Evolutionary conservation across 2,797 vertebrate genomes (phyloP).

Genomic region (Scomberomorus guttatus): DNA sequence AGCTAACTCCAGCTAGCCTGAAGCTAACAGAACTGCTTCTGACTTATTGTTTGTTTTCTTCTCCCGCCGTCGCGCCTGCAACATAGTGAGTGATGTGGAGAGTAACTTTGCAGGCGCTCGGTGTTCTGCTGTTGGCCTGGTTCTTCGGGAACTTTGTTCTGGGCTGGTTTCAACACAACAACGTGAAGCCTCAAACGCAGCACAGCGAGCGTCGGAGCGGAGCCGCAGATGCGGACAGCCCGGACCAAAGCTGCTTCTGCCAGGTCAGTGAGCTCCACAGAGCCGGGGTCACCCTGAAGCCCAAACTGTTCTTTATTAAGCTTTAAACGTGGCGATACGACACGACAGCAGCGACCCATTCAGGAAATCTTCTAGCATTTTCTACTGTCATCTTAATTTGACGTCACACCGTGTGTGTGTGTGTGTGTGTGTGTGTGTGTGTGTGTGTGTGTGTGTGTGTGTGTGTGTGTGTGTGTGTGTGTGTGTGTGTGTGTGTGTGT

Average conservation of each 20-base stretch:
- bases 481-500: neutral
- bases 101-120: slow-evolving; percentile 44
- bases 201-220: slow-evolving; percentile 41
- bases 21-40: slow-evolving; percentile 17
- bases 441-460: slow-evolving; percentile 2
- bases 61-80: neutral
- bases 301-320: no score
- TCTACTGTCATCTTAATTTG: slow-evolving; percentile 70
- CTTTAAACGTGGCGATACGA: neutral
- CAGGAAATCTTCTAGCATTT: slow-evolving; percentile 73
- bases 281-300: no score
- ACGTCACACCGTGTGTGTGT: slow-evolving; percentile 68
- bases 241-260: slow-evolving; percentile 87
- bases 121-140: slow-evolving; percentile 67
- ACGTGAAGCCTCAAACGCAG: slow-evolving; percentile 55
- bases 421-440: neutral
- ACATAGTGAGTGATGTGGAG: slow-evolving; percentile 75
- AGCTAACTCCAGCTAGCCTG: slow-evolving; percentile 47
- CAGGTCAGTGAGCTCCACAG: slow-evolving; percentile 73
- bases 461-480: no score
- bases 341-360: neutral
- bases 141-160: slow-evolving; percentile 71
- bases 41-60: neutral
- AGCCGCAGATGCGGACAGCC: slow-evolving; percentile 18
- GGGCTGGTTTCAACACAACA: slow-evolving; percentile 78